Evolutionary conservation across 2,888 invertebrate genomes (phyloP).

Genomic region (Micoletzkya japonica): DNA sequence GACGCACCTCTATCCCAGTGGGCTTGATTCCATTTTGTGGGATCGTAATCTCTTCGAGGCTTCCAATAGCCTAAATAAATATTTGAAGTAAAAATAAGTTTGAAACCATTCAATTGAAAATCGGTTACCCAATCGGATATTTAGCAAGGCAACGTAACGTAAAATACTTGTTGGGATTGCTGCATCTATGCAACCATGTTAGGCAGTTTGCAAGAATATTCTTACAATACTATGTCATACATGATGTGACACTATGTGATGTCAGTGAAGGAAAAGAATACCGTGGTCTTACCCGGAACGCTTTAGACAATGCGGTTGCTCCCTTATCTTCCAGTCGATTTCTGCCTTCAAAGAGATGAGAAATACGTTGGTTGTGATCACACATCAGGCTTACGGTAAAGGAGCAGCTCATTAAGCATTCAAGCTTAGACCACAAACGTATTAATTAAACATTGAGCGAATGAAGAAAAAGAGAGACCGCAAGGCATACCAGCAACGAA

Average conservation of each 20-base stretch:
- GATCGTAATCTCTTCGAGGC: constrained; percentile 86
- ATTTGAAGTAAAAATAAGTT: neutral
- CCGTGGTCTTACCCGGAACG: constrained; percentile 74
- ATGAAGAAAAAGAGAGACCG: neutral
- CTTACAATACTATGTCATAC: too few relatives aligned
- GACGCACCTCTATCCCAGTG: constrained; percentile 72
- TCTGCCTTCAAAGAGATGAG: constrained; percentile 74
- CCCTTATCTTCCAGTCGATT: constrained; percentile 93
- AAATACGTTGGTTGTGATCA: neutral
- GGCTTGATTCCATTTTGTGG: constrained; percentile 96
- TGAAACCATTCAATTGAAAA: neutral
- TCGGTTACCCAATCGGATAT: neutral
- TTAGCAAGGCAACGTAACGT: too few relatives aligned
- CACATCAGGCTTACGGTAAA: neutral
- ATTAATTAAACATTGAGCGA: neutral
- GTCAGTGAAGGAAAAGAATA: neutral
- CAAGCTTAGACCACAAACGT: neutral
- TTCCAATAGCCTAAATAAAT: constrained; percentile 74
- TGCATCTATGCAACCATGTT: too few relatives aligned
- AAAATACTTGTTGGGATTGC: too few relatives aligned
- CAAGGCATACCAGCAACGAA: constrained; percentile 73
- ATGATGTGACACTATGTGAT: neutral
- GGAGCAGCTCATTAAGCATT: neutral
- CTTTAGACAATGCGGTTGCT: constrained; percentile 80
- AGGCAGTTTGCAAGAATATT: too few relatives aligned